phyloP scores from a whole-genome alignment of 2,888 invertebrate genomes.

The Pyralis farinalis region DNA sequence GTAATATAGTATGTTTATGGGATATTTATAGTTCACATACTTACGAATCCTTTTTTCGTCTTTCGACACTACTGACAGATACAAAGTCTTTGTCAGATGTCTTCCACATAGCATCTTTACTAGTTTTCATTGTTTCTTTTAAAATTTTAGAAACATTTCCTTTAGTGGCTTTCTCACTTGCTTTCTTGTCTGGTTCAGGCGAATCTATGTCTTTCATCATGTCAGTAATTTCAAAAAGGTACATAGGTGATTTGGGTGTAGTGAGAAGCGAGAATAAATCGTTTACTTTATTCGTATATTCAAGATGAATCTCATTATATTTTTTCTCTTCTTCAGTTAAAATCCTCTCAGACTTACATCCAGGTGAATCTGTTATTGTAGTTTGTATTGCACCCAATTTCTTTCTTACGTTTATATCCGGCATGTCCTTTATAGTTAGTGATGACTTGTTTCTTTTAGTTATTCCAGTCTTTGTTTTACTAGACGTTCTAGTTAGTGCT shows the following conservation, averaged over 20 bases:
- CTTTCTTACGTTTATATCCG: slow-evolving; percentile 24
- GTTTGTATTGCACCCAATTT: slow-evolving; percentile 11
- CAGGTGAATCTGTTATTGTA: slow-evolving; percentile 15
- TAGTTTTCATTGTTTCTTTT: slow-evolving; percentile 39
- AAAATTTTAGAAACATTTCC: slow-evolving; percentile 30
- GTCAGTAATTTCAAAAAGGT: slow-evolving; percentile 49
- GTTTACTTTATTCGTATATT: slow-evolving; percentile 36
- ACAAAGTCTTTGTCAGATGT: slow-evolving; percentile 29
- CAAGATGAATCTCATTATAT: slow-evolving; percentile 31
- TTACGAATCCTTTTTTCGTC: slow-evolving; percentile 39
- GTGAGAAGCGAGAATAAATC: slow-evolving; percentile 28
- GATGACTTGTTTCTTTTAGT: slow-evolving; percentile 29
- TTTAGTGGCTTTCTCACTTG: slow-evolving; percentile 35
- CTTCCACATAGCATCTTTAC: slow-evolving; percentile 39
- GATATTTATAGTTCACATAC: slow-evolving; percentile 14
- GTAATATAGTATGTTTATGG: not conserved
- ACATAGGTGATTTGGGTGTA: slow-evolving; percentile 25
- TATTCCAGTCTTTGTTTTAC: slow-evolving; percentile 27
- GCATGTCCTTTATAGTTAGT: slow-evolving; percentile 28
- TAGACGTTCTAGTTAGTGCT: slow-evolving; percentile 23
- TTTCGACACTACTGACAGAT: slow-evolving; percentile 31
- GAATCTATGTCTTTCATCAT: slow-evolving; percentile 40
- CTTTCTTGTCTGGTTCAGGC: slow-evolving; percentile 44
- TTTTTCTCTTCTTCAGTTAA: slow-evolving; percentile 30
- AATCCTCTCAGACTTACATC: slow-evolving; percentile 24